Evolutionary conservation across 2,113 vertebrate species (phyloP).

Genomic region (Indicator maculatus): DNA sequence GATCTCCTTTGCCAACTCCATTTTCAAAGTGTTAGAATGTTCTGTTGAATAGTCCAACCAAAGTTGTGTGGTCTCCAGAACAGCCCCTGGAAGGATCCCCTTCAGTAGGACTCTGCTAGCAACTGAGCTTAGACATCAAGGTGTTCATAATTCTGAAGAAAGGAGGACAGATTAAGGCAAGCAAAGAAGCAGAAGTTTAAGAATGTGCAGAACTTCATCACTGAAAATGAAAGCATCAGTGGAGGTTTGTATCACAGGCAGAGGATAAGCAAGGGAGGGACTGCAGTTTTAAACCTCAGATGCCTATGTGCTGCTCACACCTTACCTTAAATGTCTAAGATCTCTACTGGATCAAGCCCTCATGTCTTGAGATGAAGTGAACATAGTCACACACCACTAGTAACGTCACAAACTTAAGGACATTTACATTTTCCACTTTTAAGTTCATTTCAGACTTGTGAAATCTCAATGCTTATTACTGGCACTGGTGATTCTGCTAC

Average conservation of each 20-base stretch:
- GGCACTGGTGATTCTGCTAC: not conserved
- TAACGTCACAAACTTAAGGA: not conserved
- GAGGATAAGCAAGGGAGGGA: not conserved
- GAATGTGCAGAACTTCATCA: not conserved
- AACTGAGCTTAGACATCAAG: not conserved
- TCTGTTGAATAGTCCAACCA: not conserved
- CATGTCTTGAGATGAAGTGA: not conserved
- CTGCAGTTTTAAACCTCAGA: not conserved
- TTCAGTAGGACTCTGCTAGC: not conserved
- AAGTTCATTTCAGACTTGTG: not conserved
- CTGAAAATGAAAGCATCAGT: not conserved
- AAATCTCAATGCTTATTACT: not conserved
- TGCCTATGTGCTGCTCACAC: fast-evolving
- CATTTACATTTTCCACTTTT: not conserved
- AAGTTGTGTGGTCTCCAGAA: not conserved
- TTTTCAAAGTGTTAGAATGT: not conserved
- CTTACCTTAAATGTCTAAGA: not conserved
- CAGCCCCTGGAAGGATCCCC: not conserved
- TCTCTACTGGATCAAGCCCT: not conserved
- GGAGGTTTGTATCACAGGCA: not conserved
- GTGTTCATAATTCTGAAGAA: not conserved
- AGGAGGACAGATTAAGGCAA: not conserved
- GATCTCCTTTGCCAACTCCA: not conserved
- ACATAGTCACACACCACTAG: not conserved
- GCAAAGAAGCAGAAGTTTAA: not conserved